A percentile compares a stretch with the other conserved stretches of the same genome.
Conservation (phyloP, 1,140 invertebrate species). For the Solenopsis fugax region DNA sequence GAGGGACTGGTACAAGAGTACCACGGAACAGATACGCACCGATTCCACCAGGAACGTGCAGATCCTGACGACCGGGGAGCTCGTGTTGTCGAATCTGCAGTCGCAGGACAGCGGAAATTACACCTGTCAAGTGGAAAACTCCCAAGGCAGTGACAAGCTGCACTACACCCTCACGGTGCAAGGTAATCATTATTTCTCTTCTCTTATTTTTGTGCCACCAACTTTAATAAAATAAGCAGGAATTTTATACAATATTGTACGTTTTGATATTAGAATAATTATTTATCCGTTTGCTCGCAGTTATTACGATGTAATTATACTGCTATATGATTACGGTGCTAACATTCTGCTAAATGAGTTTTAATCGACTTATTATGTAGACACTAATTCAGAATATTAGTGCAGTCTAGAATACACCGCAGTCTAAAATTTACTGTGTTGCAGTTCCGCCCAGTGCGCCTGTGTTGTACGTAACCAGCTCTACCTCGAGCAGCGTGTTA, state of each 20-base stretch:
- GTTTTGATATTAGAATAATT: conserved; percentile 1
- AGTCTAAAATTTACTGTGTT: conserved; percentile 46
- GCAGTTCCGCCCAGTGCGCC: conserved; percentile 90
- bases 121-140: conserved; percentile 92
- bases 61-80: conserved; percentile 89
- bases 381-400: conserved; percentile 35
- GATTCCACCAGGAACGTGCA: conserved; percentile 88
- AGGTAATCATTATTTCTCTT: conserved; percentile 76
- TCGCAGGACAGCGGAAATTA: conserved; percentile 91
- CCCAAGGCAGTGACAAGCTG: conserved; percentile 89
- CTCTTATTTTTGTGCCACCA: background rate
- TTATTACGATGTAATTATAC: background rate
- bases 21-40: conserved; percentile 80
- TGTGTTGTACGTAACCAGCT: conserved; percentile 90
- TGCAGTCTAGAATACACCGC: conserved; percentile 6
- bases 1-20: conserved; percentile 89
- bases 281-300: background rate
- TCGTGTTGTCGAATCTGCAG: conserved; percentile 89
- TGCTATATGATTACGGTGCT: background rate
- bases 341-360: conserved; percentile 6
- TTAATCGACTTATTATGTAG: conserved; percentile 23
- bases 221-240: background rate
- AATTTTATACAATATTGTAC: background rate
- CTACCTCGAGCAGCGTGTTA: conserved; percentile 90
- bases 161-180: conserved; percentile 89